phyloP scores from a whole-genome alignment of 2,888 invertebrate genomes.

The Odontocolon sp. region DNA sequence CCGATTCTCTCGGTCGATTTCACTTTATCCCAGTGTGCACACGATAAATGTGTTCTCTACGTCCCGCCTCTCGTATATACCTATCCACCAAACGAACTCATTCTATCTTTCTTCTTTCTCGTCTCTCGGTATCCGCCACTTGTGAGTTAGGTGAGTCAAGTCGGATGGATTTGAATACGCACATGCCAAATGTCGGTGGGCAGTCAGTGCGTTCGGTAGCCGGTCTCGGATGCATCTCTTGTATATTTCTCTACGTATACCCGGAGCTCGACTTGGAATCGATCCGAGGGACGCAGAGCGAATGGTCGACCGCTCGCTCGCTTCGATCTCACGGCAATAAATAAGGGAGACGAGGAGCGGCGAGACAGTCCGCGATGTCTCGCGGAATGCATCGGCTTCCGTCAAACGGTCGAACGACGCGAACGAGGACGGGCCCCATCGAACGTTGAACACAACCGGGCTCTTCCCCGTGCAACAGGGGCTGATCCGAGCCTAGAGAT shows the following conservation, averaged over 20 bases:
- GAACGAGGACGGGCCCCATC: conserved; percentile 54
- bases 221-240: too few species aligned
- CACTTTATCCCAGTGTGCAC: not conserved
- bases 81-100: not conserved
- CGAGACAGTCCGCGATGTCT: conserved; percentile 76
- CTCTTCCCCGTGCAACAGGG: conserved; percentile 38
- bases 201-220: too few species aligned
- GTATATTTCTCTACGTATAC: conserved; percentile 30
- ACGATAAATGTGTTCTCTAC: not conserved
- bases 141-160: conserved; percentile 66
- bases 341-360: conserved; percentile 75
- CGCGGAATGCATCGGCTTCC: conserved; percentile 78
- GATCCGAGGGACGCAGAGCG: too few species aligned
- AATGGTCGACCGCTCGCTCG: conserved; percentile 58
- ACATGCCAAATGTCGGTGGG: conserved; percentile 74
- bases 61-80: not conserved
- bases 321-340: conserved; percentile 75
- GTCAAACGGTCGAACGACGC: conserved; percentile 72
- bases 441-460: conserved; percentile 31
- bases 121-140: conserved; percentile 27
- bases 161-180: conserved; percentile 76
- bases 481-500: conserved; percentile 75
- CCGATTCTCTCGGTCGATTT: conserved; percentile 5
- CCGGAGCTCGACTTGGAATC: conserved; percentile 34
- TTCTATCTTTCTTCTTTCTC: not conserved